phyloP scores from a whole-genome alignment of 2,888 invertebrate genomes.

The Drosophila histrio region DNA sequence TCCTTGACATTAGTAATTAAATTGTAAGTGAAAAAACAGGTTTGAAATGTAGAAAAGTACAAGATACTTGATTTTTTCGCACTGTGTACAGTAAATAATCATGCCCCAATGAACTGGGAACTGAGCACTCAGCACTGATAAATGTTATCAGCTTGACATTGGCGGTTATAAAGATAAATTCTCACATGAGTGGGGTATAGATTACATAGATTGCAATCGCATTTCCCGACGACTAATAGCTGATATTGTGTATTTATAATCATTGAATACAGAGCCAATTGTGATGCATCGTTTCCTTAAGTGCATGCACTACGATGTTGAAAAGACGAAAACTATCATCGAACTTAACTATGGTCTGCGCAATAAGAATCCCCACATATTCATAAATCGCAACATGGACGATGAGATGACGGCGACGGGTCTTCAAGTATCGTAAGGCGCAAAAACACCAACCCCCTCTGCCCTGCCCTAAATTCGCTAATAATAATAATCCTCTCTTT shows the following conservation, averaged over 20 bases:
- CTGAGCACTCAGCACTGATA: constrained; percentile 25
- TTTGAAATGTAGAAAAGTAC: no score
- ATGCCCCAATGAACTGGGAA: not conserved
- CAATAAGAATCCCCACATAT: constrained; percentile 85
- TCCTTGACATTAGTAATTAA: no score
- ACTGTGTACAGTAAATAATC: not conserved
- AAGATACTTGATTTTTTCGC: no score
- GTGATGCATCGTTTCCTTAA: constrained; percentile 77
- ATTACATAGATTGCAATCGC: constrained; percentile 1
- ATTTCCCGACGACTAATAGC: not conserved
- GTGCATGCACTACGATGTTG: constrained; percentile 72
- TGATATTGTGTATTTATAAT: not conserved
- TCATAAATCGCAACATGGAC: constrained; percentile 85
- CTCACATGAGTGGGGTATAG: not conserved
- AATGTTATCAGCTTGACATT: constrained; percentile 34
- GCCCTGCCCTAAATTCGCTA: no score
- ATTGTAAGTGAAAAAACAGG: no score
- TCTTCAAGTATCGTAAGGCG: constrained; percentile 61
- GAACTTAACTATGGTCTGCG: constrained; percentile 84
- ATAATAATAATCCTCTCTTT: constrained; percentile 17
- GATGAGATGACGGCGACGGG: constrained; percentile 66
- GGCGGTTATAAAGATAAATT: constrained; percentile 40
- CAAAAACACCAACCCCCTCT: no score
- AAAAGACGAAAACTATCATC: constrained; percentile 75
- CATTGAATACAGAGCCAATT: constrained; percentile 65